A percentile compares a stretch with the other conserved stretches of the same genome.
phyloP scores from a whole-genome alignment of 2,888 invertebrate genomes.

The Caenorhabditis drosophilae region DNA sequence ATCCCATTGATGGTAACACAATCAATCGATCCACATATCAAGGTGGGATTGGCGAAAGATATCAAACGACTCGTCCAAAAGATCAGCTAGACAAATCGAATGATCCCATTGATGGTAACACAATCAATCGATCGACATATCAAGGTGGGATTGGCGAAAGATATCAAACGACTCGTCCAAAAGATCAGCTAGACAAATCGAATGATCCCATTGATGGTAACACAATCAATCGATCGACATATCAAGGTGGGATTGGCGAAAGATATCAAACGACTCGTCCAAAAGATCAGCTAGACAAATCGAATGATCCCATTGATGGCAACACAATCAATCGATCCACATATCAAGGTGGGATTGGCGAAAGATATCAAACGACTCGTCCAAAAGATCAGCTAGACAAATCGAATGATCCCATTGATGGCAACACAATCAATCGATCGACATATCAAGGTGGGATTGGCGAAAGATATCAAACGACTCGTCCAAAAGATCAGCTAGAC shows the following conservation, averaged over 20 bases:
- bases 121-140: constrained; percentile 11
- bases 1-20: constrained; percentile 5
- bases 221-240: constrained; percentile 11
- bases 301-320: constrained; percentile 5
- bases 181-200: constrained; percentile 6
- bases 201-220: constrained; percentile 4
- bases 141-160: constrained; percentile 11
- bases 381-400: constrained; percentile 9
- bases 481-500: constrained; percentile 9
- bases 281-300: constrained; percentile 6
- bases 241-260: constrained; percentile 11
- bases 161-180: constrained; percentile 6
- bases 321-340: constrained; percentile 11
- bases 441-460: constrained; percentile 12
- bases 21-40: constrained; percentile 12
- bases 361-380: constrained; percentile 6
- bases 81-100: constrained; percentile 6
- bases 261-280: constrained; percentile 7
- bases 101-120: constrained; percentile 4
- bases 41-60: constrained; percentile 11
- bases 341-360: constrained; percentile 11
- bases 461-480: constrained; percentile 5
- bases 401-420: constrained; percentile 6
- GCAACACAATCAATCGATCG: constrained; percentile 8
- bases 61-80: constrained; percentile 6